Evolutionary conservation across 2,113 vertebrate genomes (phyloP).

Genomic region (Bolborhynchus lineola): DNA sequence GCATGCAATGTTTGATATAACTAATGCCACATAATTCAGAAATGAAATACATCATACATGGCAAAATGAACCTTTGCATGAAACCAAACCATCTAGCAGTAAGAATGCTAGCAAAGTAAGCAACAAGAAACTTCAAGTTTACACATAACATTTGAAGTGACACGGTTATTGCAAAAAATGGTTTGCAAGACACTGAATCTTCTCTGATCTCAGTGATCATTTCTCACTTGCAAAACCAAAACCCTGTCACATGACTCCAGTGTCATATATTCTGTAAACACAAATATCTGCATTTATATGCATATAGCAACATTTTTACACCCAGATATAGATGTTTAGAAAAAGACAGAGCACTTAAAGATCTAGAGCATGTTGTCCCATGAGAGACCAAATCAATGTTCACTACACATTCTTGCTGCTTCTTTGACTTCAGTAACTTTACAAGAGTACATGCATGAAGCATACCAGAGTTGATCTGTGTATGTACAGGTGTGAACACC

Average conservation of each 20-base stretch:
- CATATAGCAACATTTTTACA: neutral
- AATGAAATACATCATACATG: neutral
- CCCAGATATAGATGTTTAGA: neutral
- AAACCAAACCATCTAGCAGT: neutral
- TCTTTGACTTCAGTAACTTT: neutral
- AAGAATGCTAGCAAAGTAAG: neutral
- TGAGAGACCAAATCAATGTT: neutral
- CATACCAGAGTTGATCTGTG: neutral
- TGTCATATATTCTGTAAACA: neutral
- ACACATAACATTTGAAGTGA: neutral
- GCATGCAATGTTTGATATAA: neutral
- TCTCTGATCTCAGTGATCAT: neutral
- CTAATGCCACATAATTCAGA: neutral
- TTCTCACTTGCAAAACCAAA: neutral
- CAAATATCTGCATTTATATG: neutral
- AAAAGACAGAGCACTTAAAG: neutral
- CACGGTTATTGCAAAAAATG: neutral
- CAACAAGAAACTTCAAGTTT: neutral
- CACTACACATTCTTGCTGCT: neutral
- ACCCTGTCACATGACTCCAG: neutral
- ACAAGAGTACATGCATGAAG: neutral
- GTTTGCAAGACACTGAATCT: neutral
- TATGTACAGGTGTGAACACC: rapidly evolving
- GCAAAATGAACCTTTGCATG: neutral
- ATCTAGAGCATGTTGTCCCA: neutral